These are phyloP conservation scores for Megalops cyprinoides DNA, from an alignment of 2,797 vertebrate species.

Conservation along the genomic window DNA sequence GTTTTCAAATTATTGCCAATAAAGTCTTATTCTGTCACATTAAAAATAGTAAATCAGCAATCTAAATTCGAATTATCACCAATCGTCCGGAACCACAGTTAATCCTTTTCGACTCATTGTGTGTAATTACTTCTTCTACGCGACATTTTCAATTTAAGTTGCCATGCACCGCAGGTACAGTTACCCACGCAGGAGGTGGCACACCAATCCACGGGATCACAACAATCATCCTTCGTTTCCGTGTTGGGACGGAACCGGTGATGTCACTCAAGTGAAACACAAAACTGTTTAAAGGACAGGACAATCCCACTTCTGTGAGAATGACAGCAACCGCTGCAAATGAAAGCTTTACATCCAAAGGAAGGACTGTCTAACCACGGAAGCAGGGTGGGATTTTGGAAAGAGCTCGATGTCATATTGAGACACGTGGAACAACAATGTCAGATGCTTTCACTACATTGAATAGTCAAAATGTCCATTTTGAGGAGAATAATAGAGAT, in stretches of 20 bases:
- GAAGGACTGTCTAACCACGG: neutral
- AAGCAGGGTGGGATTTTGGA: constrained; percentile 57
- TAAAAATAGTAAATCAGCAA: constrained; percentile 43
- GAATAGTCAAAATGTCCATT: neutral
- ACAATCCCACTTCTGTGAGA: constrained; percentile 16
- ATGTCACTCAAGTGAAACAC: constrained; percentile 33
- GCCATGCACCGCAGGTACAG: neutral
- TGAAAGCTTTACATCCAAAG: neutral
- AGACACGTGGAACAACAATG: constrained; percentile 74
- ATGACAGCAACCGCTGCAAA: constrained; percentile 54
- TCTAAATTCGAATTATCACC: constrained; percentile 55
- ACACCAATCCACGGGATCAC: constrained; percentile 38
- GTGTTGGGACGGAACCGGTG: constrained; percentile 70
- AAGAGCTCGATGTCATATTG: constrained; percentile 53
- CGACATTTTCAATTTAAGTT: constrained; percentile 18
- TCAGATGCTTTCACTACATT: neutral
- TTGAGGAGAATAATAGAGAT: constrained; percentile 15
- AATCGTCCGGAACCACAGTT: constrained; percentile 41
- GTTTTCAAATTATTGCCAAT: constrained; percentile 33
- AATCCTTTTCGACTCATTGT: constrained; percentile 25
- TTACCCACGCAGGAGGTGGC: constrained; percentile 35
- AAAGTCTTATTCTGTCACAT: constrained; percentile 4
- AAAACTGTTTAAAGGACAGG: constrained; percentile 31
- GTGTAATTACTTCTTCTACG: neutral
- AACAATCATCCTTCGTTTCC: constrained; percentile 64